These are phyloP conservation scores for Lepidocolaptes lacrymiger DNA, from an alignment of 2,797 vertebrate species.

Conservation along the genomic window DNA sequence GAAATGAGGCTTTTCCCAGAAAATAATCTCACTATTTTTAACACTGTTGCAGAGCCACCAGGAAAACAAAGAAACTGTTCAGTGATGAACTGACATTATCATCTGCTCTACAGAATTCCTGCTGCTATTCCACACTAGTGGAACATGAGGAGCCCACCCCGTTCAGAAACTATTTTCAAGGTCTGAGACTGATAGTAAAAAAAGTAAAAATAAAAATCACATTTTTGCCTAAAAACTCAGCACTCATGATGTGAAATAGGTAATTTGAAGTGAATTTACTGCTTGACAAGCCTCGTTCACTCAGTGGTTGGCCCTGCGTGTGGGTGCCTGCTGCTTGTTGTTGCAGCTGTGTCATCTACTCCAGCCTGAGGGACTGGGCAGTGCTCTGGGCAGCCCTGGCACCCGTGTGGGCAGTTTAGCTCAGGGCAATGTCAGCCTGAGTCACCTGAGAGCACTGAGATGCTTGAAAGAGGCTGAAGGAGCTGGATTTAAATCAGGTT, in stretches of 20 bases:
- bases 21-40: neutral
- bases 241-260: neutral
- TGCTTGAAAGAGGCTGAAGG: fast-evolving
- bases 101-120: neutral
- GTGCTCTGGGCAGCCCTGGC: neutral
- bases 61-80: neutral
- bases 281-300: neutral
- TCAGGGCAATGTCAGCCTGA: neutral
- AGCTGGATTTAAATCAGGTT: neutral
- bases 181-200: neutral
- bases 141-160: neutral
- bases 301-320: neutral
- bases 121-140: neutral
- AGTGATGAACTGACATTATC: neutral
- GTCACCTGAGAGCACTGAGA: neutral
- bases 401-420: neutral
- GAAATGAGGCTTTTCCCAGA: neutral
- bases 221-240: neutral
- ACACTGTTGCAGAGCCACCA: neutral
- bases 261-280: neutral
- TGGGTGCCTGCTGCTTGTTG: neutral
- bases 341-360: neutral
- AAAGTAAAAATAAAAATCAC: neutral
- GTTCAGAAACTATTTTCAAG: neutral
- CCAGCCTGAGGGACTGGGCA: neutral